Base-by-base conservation (phyloP, 37 sponge, comb jelly and placozoan genomes). In the Geodia barretti region DNA sequence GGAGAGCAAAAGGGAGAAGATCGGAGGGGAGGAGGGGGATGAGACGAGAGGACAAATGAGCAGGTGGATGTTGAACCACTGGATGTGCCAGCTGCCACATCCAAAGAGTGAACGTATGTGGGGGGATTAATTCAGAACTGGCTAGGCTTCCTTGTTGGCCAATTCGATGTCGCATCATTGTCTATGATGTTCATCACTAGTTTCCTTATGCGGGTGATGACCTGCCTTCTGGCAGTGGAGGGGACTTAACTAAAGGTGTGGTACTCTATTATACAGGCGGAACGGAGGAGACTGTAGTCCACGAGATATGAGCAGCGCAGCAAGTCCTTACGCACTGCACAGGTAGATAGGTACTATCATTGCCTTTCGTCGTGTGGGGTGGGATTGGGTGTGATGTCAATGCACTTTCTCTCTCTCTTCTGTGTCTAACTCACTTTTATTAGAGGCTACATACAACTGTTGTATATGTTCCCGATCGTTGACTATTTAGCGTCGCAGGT, bases 21-120 rank as follows among this genome's bases (percentile, higher is more conserved):
- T 38, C 35, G 21, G 28, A 74, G 62, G 29, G 75, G 64, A 47
- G 75, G 72, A 43, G 75, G 32, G 41, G 66, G 26, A 32, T 64
- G 73, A 34, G 76, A 76, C 70, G 69, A 20, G 58, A n/a, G 7
- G 63, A 60, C 8, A 20, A 67, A 8, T 43, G 71, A 38, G 82
- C 60, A 21, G 20, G 30, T 29, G 21, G 29, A 21, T 33, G 58
- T 28, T 29, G 66, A 77, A 36, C 20, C 17, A 36, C 34, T 0
- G 4, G 2, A 23, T 26, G 65, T 75, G 8, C 70, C 74, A 3
- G 42, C 8, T 41, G 34, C 72, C 58, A 70, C 17, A 79, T 83
- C 61, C 64, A 77, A 33, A 54, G 68, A 43, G 41, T 84, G 4
- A 79, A 85, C 87, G 87, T 84, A 36, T 1, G 39, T 30, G n/a